These are phyloP conservation scores for Scaptomyza reducta DNA, from an alignment of 2,888 invertebrate genomes.

Conservation along the genomic window DNA sequence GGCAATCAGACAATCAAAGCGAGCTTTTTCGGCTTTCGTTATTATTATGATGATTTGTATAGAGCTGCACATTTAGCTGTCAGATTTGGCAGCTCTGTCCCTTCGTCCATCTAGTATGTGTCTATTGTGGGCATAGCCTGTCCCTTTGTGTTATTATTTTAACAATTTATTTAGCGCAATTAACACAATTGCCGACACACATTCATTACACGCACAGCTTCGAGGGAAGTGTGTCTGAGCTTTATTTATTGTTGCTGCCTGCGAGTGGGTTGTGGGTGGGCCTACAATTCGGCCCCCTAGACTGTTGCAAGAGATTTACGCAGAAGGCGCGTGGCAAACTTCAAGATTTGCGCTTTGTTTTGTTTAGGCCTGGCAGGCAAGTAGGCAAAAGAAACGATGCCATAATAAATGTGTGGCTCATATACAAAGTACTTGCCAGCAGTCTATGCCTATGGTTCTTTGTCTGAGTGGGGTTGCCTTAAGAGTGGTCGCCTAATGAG, in stretches of 20 bases:
- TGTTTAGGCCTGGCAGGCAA: constrained; percentile 10
- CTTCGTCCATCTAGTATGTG: constrained; percentile 2
- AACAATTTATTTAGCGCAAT: constrained; percentile 80
- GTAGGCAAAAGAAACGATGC: constrained; percentile 62
- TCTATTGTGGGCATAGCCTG: constrained; percentile 13
- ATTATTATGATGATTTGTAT: constrained; percentile 60
- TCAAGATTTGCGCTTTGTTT: constrained; percentile 54
- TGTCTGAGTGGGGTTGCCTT: not conserved
- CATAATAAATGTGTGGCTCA: constrained; percentile 70
- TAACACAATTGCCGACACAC: constrained; percentile 79
- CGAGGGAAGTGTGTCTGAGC: constrained; percentile 67
- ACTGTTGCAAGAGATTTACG: constrained; percentile 62
- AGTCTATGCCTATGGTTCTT: constrained; percentile 20
- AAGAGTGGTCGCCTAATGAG: constrained; percentile 64
- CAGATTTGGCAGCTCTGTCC: constrained; percentile 37
- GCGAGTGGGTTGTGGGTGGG: constrained; percentile 16
- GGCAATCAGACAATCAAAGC: constrained; percentile 34
- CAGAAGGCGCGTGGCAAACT: constrained; percentile 70
- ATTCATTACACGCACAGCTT: constrained; percentile 69
- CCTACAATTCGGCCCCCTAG: constrained; percentile 39
- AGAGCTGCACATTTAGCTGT: constrained; percentile 31
- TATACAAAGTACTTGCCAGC: constrained; percentile 43
- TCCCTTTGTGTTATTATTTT: constrained; percentile 71
- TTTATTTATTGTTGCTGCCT: constrained; percentile 73
- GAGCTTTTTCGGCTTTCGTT: constrained; percentile 25